Conservation (phyloP, 2,888 invertebrate species). For the Labia minor region DNA sequence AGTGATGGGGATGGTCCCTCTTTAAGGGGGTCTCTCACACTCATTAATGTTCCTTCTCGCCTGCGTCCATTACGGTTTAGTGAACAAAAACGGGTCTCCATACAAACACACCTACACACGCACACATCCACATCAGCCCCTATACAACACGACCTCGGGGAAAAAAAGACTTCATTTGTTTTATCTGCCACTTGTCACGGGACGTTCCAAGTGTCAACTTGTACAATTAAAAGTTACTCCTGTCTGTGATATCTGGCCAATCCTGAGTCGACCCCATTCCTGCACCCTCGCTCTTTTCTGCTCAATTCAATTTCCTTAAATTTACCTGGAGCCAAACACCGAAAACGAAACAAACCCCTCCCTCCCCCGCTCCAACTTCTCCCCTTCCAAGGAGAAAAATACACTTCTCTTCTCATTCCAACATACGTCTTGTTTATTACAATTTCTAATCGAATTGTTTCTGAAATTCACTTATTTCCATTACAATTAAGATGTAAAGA, state of each 20-base stretch:
- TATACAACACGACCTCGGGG: not conserved
- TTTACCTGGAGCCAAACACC: not conserved
- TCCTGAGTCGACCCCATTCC: not conserved
- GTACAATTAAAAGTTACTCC: not conserved
- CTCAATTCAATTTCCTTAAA: not conserved
- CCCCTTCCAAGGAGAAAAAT: too few relatives aligned
- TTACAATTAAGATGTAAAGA: too few relatives aligned
- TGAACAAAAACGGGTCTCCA: not conserved
- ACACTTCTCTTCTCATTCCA: too few relatives aligned
- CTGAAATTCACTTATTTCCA: too few relatives aligned
- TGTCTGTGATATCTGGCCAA: not conserved
- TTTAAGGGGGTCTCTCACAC: not conserved
- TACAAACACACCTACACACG: too few relatives aligned
- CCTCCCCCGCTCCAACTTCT: too few relatives aligned
- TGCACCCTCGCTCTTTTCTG: not conserved
- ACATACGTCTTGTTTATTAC: too few relatives aligned
- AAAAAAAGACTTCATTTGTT: not conserved
- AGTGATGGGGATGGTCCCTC: not conserved
- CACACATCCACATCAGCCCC: not conserved
- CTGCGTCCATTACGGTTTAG: not conserved
- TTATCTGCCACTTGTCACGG: not conserved
- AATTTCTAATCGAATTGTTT: too few relatives aligned
- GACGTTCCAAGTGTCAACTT: not conserved
- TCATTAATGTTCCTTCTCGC: not conserved
- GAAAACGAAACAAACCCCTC: not conserved